Evolutionary conservation across 2,888 invertebrate species (phyloP).

Genomic region (Oscheius sp.): DNA sequence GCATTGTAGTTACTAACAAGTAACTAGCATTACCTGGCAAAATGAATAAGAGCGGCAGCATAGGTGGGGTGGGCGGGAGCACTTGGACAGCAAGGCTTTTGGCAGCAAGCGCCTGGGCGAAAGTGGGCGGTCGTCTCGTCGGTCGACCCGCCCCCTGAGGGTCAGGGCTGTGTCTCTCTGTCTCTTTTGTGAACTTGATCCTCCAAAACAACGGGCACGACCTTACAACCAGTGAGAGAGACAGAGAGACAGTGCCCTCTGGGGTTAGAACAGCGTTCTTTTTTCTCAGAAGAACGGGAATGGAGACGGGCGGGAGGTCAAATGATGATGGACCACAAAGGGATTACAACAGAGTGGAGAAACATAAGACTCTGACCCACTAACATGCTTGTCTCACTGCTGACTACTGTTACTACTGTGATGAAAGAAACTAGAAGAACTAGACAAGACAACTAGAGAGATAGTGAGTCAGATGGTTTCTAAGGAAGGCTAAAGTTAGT

Average conservation of each 20-base stretch:
- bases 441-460: too few species aligned
- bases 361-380: too few species aligned
- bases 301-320: conserved; percentile 11
- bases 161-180: conserved; percentile 10
- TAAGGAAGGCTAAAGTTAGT: too few species aligned
- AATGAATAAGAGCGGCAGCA: conserved; percentile 30
- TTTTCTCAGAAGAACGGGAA: too few species aligned
- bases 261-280: conserved; percentile 17
- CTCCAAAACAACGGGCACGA: conserved; percentile 29
- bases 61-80: conserved; percentile 17
- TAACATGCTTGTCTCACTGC: too few species aligned
- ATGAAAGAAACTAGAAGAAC: too few species aligned
- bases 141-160: conserved; percentile 22
- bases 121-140: not conserved
- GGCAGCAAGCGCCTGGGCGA: not conserved
- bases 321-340: conserved; percentile 26
- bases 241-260: not conserved
- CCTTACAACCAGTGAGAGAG: conserved; percentile 19
- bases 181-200: conserved; percentile 25
- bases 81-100: not conserved
- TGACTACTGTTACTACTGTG: too few species aligned
- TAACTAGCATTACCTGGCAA: conserved; percentile 22
- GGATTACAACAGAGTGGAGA: not conserved
- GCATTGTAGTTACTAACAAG: not conserved
- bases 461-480: too few species aligned